Evolutionary conservation across 2,797 vertebrate genomes (phyloP).

Genomic region (Epinephelus awoara): DNA sequence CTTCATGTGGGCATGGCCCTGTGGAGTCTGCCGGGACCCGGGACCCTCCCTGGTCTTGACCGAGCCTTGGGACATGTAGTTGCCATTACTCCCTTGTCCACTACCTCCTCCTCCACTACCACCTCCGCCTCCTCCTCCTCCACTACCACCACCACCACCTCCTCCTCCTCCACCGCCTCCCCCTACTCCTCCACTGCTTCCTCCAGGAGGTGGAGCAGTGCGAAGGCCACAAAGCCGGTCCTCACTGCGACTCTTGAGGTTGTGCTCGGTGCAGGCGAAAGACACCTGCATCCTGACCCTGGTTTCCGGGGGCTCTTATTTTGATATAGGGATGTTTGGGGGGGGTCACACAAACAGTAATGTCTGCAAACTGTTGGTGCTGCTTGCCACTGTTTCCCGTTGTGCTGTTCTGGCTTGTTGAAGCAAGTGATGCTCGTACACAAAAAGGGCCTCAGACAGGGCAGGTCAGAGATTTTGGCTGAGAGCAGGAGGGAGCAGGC

Average conservation of each 20-base stretch:
- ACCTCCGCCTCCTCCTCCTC: conserved; percentile 67
- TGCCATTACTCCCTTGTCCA: conserved; percentile 84
- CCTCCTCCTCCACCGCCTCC: conserved; percentile 72
- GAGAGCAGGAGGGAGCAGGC: conserved; percentile 71
- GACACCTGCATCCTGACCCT: conserved; percentile 87
- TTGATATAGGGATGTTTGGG: background rate
- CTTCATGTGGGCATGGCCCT: conserved; percentile 89
- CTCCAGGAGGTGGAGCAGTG: conserved; percentile 86
- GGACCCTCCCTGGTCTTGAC: conserved; percentile 82
- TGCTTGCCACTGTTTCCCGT: conserved; percentile 42
- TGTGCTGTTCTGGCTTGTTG: conserved; percentile 33
- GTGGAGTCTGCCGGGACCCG: conserved; percentile 76
- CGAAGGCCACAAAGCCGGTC: conserved; percentile 88
- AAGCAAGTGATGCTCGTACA: conserved; percentile 54
- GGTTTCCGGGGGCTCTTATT: conserved; percentile 46
- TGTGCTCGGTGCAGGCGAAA: conserved; percentile 90
- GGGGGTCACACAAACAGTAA: conserved; percentile 25
- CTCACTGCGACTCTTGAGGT: conserved; percentile 89
- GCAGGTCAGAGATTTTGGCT: conserved; percentile 77
- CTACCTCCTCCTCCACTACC: conserved; percentile 74
- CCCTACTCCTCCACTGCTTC: conserved; percentile 82
- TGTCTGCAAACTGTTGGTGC: conserved; percentile 59
- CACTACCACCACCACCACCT: conserved; percentile 51
- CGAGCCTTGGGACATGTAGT: conserved; percentile 80
- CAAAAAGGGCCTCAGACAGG: conserved; percentile 63